phyloP scores from a whole-genome alignment of 2,113 vertebrate genomes.

The Nannobrachium achirus region DNA sequence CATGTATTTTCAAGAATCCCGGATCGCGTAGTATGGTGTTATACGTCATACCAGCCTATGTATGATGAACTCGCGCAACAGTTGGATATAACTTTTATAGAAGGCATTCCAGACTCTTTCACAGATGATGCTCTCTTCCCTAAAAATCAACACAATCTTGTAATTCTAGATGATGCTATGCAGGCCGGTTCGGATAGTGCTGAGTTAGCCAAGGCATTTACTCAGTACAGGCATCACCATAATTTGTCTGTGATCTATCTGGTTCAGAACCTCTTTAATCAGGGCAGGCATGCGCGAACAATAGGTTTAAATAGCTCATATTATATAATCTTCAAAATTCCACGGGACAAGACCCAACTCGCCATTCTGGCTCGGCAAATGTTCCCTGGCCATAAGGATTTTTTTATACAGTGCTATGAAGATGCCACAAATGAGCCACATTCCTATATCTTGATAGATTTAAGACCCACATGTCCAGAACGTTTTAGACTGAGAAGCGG shows the following conservation, averaged over 20 bases:
- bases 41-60: not conserved
- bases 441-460: not conserved
- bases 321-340: not conserved
- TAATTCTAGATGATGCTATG: not conserved
- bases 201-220: not conserved
- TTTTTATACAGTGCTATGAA: not conserved
- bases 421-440: not conserved
- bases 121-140: not conserved
- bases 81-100: conserved; percentile 6
- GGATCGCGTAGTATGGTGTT: not conserved
- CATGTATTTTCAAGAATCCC: not conserved
- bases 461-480: conserved; percentile 1
- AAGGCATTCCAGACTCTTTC: conserved; percentile 5
- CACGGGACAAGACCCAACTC: not conserved
- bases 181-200: not conserved
- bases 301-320: not conserved
- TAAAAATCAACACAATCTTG: not conserved
- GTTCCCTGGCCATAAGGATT: not conserved
- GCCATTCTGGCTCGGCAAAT: not conserved
- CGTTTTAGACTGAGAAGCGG: not conserved
- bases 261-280: not conserved
- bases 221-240: not conserved
- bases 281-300: not conserved
- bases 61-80: conserved; percentile 1
- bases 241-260: not conserved